These are phyloP conservation scores for Endotricha flammealis DNA, from an alignment of 2,888 invertebrate genomes.

Conservation along the genomic window DNA sequence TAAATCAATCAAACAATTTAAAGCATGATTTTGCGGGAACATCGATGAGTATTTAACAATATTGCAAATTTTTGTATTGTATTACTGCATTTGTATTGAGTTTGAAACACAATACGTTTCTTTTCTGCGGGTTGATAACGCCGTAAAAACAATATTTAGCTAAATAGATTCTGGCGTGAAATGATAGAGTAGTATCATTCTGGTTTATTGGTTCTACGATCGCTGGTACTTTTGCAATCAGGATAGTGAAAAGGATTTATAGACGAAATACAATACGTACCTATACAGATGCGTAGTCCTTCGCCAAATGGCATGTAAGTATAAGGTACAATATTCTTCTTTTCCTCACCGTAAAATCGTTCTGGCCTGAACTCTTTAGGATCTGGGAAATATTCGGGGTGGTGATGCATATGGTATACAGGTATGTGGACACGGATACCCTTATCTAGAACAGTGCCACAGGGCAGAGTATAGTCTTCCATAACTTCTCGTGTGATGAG, in stretches of 20 bases:
- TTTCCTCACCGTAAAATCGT: conserved; percentile 43
- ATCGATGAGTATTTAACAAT: too few species aligned
- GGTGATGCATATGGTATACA: conserved; percentile 42
- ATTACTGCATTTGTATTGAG: too few species aligned
- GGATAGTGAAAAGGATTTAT: too few species aligned
- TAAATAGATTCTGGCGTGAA: neutral
- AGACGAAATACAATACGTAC: conserved; percentile 33
- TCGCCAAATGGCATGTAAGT: conserved; percentile 60
- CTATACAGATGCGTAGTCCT: conserved; percentile 54
- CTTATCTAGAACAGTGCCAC: conserved; percentile 41
- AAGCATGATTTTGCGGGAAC: too few species aligned
- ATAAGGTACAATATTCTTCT: conserved; percentile 37
- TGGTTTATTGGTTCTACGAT: too few species aligned
- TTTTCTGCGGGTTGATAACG: too few species aligned
- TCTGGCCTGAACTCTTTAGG: conserved; percentile 50
- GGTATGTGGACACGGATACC: conserved; percentile 52
- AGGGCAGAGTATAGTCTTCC: conserved; percentile 44
- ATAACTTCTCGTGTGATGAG: conserved; percentile 44
- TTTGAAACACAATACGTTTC: too few species aligned
- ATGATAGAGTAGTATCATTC: too few species aligned
- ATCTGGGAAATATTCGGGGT: conserved; percentile 46
- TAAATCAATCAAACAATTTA: too few species aligned
- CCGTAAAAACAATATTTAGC: neutral
- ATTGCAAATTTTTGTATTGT: too few species aligned
- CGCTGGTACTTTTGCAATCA: too few species aligned